Evolutionary conservation across 2,797 vertebrate species (phyloP).

Genomic region (Gadopsis marmoratus): DNA sequence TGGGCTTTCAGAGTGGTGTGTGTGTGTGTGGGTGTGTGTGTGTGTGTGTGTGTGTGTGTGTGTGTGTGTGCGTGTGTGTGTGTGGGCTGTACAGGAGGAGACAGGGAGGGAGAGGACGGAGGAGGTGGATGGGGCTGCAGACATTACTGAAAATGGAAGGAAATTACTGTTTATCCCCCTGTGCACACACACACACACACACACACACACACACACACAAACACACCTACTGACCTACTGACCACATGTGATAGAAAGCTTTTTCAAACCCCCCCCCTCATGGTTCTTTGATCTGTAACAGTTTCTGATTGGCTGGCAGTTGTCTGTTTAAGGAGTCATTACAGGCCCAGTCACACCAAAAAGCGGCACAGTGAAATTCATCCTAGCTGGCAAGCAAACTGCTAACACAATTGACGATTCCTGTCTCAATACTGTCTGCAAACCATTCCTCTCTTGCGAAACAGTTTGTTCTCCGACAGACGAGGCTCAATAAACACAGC

Average conservation of each 20-base stretch:
- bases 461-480: neutral
- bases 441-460: neutral
- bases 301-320: conserved; percentile 3
- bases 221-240: neutral
- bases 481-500: neutral
- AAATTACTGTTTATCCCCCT: conserved; percentile 61
- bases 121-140: conserved; percentile 40
- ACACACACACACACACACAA: neutral
- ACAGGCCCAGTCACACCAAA: neutral
- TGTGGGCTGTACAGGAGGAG: conserved; percentile 11
- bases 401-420: no score
- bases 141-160: conserved; percentile 66
- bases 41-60: conserved; percentile 21
- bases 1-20: conserved; percentile 20
- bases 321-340: neutral
- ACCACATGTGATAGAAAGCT: neutral
- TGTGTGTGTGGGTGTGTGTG: conserved; percentile 18
- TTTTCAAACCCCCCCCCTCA: neutral
- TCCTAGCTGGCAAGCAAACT: neutral
- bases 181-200: neutral
- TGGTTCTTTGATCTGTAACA: neutral
- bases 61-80: conserved; percentile 21
- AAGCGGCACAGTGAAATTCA: neutral
- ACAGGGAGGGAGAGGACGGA: neutral
- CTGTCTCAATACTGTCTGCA: neutral